Base-by-base conservation (phyloP, 2,113 vertebrate genomes). In the Fregata magnificens region DNA sequence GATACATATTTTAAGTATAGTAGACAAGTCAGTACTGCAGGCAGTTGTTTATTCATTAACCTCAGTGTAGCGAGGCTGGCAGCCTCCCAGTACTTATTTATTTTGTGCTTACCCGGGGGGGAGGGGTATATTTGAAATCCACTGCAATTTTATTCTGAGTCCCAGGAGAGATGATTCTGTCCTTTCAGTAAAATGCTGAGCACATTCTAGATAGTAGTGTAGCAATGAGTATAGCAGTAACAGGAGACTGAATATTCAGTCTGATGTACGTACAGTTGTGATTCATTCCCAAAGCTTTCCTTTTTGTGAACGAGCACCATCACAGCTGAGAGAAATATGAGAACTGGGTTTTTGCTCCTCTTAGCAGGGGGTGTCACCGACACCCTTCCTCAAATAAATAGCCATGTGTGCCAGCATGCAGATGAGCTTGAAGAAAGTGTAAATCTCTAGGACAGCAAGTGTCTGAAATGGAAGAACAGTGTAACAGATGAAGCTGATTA, bases 31-130 rank as follows among this genome's bases (percentile, higher is more conserved):
- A 65, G 85, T 52, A 32, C 93, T 77, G 85, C 92, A 63, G 93
- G 95, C 78, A 14, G 77, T 73, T 94, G 92, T 93, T 96, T 96
- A 86, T 92, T 90, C 95, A 94, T 96, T 94, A 95, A 95, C 93
- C 82, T 91, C 82, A 2, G 44, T 6, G 70, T 22, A 55, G 82
- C 56, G 22, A 15, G 36, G 56, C 87, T 96, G 95, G 93, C 92
- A 90, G 82, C 55, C 32, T 94, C 85, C 79, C 88, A 80, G 67
- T 28, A n/a, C 58, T 74, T 65, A 36, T 73, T 93, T 66, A 59
- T 93, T 50, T 56, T 40, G 70, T 29, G 44, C 53, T 91, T 36
- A 36, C 66, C 36, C 6, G 4, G 19, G 73, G 53, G 53, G 82
- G 66, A 62, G 53, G n/a, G n/a, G n/a, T n/a, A n/a, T n/a, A 61